A percentile compares a stretch with the other conserved stretches of the same genome.
Conservation (phyloP, 2,888 invertebrate species). For the Anthophora plumipes region DNA sequence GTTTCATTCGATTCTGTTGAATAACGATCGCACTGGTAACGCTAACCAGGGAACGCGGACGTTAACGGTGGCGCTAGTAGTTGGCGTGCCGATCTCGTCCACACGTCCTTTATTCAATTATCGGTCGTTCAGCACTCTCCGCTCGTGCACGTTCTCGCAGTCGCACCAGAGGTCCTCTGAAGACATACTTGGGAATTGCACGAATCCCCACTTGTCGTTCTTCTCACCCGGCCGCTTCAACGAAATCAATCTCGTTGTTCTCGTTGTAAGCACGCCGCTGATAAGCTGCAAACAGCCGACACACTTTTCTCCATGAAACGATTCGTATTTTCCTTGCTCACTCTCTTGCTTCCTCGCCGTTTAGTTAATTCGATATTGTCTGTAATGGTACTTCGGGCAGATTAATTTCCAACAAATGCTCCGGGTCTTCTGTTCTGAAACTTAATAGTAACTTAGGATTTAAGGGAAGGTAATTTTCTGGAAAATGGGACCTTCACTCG, state of each 20-base stretch:
- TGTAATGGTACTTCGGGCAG: neutral
- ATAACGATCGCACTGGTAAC: slow-evolving; percentile 74
- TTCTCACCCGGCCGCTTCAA: slow-evolving; percentile 40
- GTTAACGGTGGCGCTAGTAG: slow-evolving; percentile 68
- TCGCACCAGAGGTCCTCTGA: slow-evolving; percentile 12
- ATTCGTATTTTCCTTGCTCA: slow-evolving; percentile 3
- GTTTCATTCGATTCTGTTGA: slow-evolving; percentile 64
- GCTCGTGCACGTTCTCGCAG: slow-evolving; percentile 60
- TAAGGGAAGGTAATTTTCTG: too few relatives aligned
- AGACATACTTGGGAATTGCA: slow-evolving; percentile 21
- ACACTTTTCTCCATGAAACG: neutral
- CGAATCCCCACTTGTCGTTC: slow-evolving; percentile 15
- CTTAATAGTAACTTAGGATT: too few relatives aligned
- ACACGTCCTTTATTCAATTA: slow-evolving; percentile 80
- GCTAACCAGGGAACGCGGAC: slow-evolving; percentile 70
- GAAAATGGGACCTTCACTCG: too few relatives aligned
- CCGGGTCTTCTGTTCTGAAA: too few relatives aligned
- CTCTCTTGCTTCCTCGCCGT: neutral
- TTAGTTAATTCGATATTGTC: too few relatives aligned
- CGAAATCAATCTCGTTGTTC: slow-evolving; percentile 55
- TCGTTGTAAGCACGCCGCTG: slow-evolving; percentile 12
- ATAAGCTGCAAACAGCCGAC: slow-evolving; percentile 28
- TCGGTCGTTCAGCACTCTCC: slow-evolving; percentile 72
- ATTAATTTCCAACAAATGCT: neutral
- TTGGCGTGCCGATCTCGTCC: slow-evolving; percentile 77